A percentile compares a stretch with the other conserved stretches of the same genome.
phyloP scores from a whole-genome alignment of 2,888 invertebrate genomes.

The Caenorhabditis imperialis region DNA sequence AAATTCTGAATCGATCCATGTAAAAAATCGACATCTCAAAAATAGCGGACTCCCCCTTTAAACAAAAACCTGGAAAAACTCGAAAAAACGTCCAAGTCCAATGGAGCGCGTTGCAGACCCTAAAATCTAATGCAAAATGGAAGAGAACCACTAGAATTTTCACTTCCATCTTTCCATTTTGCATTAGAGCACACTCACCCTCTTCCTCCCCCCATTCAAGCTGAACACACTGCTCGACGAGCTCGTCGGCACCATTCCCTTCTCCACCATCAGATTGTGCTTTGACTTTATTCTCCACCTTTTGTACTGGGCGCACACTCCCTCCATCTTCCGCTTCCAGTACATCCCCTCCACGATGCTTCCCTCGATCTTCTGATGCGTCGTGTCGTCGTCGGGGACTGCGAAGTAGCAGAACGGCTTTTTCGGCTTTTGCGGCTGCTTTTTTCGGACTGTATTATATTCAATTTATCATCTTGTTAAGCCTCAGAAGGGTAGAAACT shows the following conservation, averaged over 20 bases:
- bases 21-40: too few relatives aligned
- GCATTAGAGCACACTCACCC: too few relatives aligned
- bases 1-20: too few relatives aligned
- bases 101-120: too few relatives aligned
- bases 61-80: too few relatives aligned
- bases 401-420: conserved; percentile 78
- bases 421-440: conserved; percentile 63
- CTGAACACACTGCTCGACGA: conserved; percentile 47
- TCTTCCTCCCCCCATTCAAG: conserved; percentile 35
- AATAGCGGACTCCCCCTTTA: too few relatives aligned
- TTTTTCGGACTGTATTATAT: conserved; percentile 61
- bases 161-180: too few relatives aligned
- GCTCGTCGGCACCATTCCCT: conserved; percentile 37
- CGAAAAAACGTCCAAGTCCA: too few relatives aligned
- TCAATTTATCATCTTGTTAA: background rate
- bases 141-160: too few relatives aligned
- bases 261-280: conserved; percentile 15
- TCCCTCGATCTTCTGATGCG: conserved; percentile 81
- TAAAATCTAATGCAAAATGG: too few relatives aligned
- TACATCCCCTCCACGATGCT: conserved; percentile 98
- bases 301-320: conserved; percentile 98
- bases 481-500: conserved; percentile 56
- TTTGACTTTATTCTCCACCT: conserved; percentile 86
- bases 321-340: conserved; percentile 96
- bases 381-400: conserved; percentile 78